Conservation (phyloP, 1,140 invertebrate genomes). For the Nephila pilipes region DNA sequence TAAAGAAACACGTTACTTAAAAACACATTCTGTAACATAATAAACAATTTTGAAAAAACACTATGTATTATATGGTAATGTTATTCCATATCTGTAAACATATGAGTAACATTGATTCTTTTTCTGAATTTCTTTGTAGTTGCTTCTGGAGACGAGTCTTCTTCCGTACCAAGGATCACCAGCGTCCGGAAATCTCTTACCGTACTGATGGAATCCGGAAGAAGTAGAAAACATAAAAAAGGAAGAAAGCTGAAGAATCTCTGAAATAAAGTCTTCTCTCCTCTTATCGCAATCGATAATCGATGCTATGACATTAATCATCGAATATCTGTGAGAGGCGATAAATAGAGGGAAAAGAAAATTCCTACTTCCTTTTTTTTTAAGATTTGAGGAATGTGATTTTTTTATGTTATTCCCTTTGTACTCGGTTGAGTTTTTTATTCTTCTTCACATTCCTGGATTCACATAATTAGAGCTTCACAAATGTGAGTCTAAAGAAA, state of each 20-base stretch:
- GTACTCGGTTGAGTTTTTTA: background rate
- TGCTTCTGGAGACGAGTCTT: too few relatives aligned
- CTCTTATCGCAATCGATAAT: conserved; percentile 50
- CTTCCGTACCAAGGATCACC: background rate
- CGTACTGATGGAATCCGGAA: conserved; percentile 28
- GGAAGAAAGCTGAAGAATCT: background rate
- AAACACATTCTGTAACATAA: too few relatives aligned
- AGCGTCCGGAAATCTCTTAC: conserved; percentile 48
- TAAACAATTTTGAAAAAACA: too few relatives aligned
- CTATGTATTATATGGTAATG: too few relatives aligned
- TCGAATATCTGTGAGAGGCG: conserved; percentile 39
- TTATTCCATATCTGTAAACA: too few relatives aligned
- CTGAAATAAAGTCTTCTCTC: conserved; percentile 52
- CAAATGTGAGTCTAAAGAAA: background rate
- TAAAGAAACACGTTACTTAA: too few relatives aligned
- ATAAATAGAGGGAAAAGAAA: background rate
- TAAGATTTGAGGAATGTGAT: background rate
- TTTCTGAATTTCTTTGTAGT: too few relatives aligned
- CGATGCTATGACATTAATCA: conserved; percentile 51
- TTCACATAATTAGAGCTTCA: background rate
- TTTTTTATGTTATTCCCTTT: background rate
- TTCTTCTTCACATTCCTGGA: background rate
- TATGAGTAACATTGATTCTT: too few relatives aligned
- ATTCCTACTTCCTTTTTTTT: background rate
- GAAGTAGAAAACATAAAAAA: background rate